Evolutionary conservation across 2,888 invertebrate species (phyloP), one percentile per base, ranked within the genome.

Genomic region (Plusia festucae): DNA sequence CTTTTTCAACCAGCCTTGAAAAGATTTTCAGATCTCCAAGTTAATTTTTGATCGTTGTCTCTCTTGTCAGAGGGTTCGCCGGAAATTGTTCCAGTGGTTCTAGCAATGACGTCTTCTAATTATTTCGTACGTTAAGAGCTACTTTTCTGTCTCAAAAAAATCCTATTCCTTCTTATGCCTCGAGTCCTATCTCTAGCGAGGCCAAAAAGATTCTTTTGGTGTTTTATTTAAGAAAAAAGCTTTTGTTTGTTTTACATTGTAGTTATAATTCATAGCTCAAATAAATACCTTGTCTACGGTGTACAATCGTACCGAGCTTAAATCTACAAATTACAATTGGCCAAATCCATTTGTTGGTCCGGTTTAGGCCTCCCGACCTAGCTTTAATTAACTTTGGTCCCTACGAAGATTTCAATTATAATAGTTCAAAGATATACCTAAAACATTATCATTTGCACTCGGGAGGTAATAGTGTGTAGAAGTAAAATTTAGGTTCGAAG

Each of bases 331-430:
- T 78, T 76, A 80, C 72, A 82, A 76, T 70, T 64, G 58, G 61
- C 54, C 51, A 74, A 73, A 78, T 74, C 71, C 71, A 73, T 65
- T 67, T 73, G 66, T 78, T 52, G 74, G 70, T 40, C 59, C 34
- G 63, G 77, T 70, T 70, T 76, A 76, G 67, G 67, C 70, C 67
- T 73, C 78, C 78, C 60, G 49, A 83, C 88, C 85, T 75, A 66
- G 76, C 79, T 83, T 89, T 91, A 90, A 91, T 91, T 89, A 87
- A 85, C 81, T 82, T 74, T 65, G 65, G 80, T 73, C 89, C 89
- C 86, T 82, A 82, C 85, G 84, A 90, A 90, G 89, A 90, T 89
- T 90, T 85, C 91, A 91, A 92, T 92, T 92, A 91, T 85, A 89
- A 85, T 83, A 73, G 73, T 81, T 83, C 84, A 85, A 84, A 85